Base-by-base conservation (phyloP, 2,888 invertebrate species). In the Drosophila siamana region DNA sequence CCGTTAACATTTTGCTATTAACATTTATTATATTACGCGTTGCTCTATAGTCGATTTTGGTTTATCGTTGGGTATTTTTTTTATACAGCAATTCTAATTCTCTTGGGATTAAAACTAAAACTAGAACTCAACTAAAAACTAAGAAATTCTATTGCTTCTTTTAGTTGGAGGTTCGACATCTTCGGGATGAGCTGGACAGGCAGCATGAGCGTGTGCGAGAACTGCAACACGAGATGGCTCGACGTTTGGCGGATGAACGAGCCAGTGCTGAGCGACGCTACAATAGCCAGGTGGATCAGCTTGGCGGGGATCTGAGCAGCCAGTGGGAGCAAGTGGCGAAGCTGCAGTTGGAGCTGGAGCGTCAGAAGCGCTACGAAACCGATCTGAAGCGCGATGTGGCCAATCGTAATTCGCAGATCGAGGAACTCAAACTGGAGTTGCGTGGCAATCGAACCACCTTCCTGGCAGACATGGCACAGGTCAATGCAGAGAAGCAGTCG, bases 241-340 rank as follows among this genome's bases (percentile, higher is more conserved):
- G 96, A 0, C 94, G 96, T 7, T 93, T 95, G 19, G 93, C 95
- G 8, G 95, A 95, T 55, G 96, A 96, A 91, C 93, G 96, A 28
- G 94, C 95, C 73, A 95, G 95, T 36, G 94, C 95, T 0, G 96
- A 96, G 87, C 93, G 95, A 46, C 93, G 96, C 0, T 96, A 96
- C 91, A 94, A 94, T 67, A 95, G 95, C 70, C 95, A 95, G 86
- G 95, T 96, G 65, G 97, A 97, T 88, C 96, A 97, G 79, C 92
- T 97, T 44, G 96, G 95, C 19, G 94, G 95, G 5, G 97, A 97
- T 83, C 93, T 96, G 22, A 95, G 95, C 0, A 94, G 95, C 1
- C 97, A 97, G 90, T 96, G 96, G 94, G 97, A 97, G 85, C 94
- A 95, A 40, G 95, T 96, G 0, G 94, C 96, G 48, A 96, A 96